phyloP scores from a whole-genome alignment of 1,140 invertebrate genomes.

The Andricus grossulariae region DNA sequence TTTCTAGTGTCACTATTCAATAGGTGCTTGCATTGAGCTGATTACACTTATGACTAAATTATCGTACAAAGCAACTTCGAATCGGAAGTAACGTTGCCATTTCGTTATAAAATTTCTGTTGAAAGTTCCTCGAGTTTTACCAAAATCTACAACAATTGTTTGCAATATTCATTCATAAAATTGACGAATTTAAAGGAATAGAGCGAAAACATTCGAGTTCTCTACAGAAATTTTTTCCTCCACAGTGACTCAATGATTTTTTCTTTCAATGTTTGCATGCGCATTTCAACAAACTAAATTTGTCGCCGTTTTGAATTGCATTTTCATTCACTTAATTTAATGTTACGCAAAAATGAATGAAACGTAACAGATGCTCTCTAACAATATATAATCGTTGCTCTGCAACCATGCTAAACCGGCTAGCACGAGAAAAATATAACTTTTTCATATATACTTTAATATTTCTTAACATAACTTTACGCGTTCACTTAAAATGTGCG shows the following conservation, averaged over 20 bases:
- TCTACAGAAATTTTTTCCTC: too few relatives aligned
- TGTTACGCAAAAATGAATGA: background rate
- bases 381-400: slow-evolving; percentile 45
- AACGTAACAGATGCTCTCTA: background rate
- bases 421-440: slow-evolving; percentile 60
- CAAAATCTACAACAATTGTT: too few relatives aligned
- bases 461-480: slow-evolving; percentile 50
- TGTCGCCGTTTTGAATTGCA: too few relatives aligned
- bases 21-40: slow-evolving; percentile 2
- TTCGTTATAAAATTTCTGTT: too few relatives aligned
- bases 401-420: slow-evolving; percentile 62
- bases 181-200: too few relatives aligned
- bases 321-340: too few relatives aligned
- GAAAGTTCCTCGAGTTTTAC: too few relatives aligned
- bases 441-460: slow-evolving; percentile 46
- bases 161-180: too few relatives aligned
- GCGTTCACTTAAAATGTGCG: slow-evolving; percentile 44
- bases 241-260: too few relatives aligned
- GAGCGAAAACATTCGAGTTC: too few relatives aligned
- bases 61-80: slow-evolving; percentile 8
- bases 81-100: background rate
- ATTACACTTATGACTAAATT: slow-evolving; percentile 31
- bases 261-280: too few relatives aligned
- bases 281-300: background rate
- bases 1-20: background rate